These are phyloP conservation scores for Diplodus puntazzo DNA, from an alignment of 2,797 vertebrate genomes.

Conservation along the genomic window DNA sequence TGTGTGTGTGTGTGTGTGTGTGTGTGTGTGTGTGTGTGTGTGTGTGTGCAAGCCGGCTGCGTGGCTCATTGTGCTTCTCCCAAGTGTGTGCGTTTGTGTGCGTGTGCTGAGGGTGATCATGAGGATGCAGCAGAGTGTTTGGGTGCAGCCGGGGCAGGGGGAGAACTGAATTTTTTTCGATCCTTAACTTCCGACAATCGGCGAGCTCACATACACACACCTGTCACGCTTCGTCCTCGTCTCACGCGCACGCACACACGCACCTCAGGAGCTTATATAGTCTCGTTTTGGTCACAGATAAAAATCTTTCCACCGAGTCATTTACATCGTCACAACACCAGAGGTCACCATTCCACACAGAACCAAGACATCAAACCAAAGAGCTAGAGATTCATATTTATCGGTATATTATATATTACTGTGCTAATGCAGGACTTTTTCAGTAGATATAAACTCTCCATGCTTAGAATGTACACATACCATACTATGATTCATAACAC, in stretches of 20 bases:
- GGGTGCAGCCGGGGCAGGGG: slow-evolving; percentile 39
- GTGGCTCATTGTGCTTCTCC: slow-evolving; percentile 72
- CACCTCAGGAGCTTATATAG: slow-evolving; percentile 70
- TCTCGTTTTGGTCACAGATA: slow-evolving; percentile 83
- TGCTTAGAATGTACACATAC: slow-evolving; percentile 90
- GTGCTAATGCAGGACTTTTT: slow-evolving; percentile 88
- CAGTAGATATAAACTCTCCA: slow-evolving; percentile 89
- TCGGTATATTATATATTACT: slow-evolving; percentile 86
- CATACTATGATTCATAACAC: slow-evolving; percentile 84
- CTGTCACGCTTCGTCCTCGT: slow-evolving; percentile 24
- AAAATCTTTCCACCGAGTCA: slow-evolving; percentile 80
- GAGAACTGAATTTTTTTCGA: slow-evolving; percentile 28
- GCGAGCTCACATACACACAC: slow-evolving; percentile 30
- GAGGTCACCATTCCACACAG: slow-evolving; percentile 85
- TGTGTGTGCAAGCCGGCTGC: slow-evolving; percentile 50
- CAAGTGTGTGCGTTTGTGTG: slow-evolving; percentile 34
- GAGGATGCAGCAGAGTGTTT: slow-evolving; percentile 32
- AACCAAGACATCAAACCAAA: slow-evolving; percentile 87
- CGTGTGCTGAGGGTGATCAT: slow-evolving; percentile 29
- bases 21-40: slow-evolving; percentile 34
- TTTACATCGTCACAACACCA: slow-evolving; percentile 85
- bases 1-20: slow-evolving; percentile 46
- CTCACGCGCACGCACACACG: slow-evolving; percentile 52
- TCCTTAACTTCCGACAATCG: slow-evolving; percentile 43
- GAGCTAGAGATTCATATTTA: slow-evolving; percentile 85